Evolutionary conservation across 2,113 vertebrate species (phyloP).

Genomic region (Rhinopomastus cyanomelas): DNA sequence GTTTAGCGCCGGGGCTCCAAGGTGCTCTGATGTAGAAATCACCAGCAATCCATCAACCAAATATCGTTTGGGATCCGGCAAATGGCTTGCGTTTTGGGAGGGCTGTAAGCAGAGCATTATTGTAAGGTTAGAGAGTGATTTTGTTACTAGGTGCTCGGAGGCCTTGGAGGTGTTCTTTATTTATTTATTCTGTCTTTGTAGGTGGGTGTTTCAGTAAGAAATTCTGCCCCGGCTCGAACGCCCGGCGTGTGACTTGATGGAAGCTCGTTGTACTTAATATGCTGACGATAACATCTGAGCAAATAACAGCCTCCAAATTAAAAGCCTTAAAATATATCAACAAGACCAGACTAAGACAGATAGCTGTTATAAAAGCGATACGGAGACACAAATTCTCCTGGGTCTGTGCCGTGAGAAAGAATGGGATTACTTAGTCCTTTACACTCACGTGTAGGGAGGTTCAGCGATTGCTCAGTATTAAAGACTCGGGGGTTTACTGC

Average conservation of each 20-base stretch:
- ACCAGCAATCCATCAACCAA: conserved; percentile 78
- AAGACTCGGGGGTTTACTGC: conserved; percentile 58
- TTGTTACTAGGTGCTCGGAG: conserved; percentile 41
- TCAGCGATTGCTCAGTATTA: conserved; percentile 20
- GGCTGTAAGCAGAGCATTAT: conserved; percentile 65
- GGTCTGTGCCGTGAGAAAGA: conserved; percentile 20
- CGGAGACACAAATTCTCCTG: conserved; percentile 54
- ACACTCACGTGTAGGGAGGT: neutral
- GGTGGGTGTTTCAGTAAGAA: neutral
- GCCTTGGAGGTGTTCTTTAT: conserved; percentile 41
- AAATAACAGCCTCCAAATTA: conserved; percentile 61
- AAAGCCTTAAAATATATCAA: conserved; percentile 68
- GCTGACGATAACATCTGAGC: conserved; percentile 49
- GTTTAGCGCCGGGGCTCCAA: conserved; percentile 78
- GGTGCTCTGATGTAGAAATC: conserved; percentile 79
- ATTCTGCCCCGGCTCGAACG: conserved; percentile 17
- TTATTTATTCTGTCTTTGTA: conserved; percentile 36
- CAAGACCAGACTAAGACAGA: conserved; percentile 67
- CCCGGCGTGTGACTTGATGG: neutral
- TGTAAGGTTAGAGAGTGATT: conserved; percentile 62
- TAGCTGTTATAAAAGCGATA: conserved; percentile 68
- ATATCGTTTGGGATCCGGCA: conserved; percentile 72
- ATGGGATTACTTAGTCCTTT: conserved; percentile 29
- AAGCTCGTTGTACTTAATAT: conserved; percentile 46
- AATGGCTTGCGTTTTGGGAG: conserved; percentile 69